Percentiles rank a stretch among this genome's conserved stretches.
These are phyloP conservation scores for Sciaenops ocellatus DNA, from an alignment of 2,797 vertebrate species.

Conservation along the genomic window DNA sequence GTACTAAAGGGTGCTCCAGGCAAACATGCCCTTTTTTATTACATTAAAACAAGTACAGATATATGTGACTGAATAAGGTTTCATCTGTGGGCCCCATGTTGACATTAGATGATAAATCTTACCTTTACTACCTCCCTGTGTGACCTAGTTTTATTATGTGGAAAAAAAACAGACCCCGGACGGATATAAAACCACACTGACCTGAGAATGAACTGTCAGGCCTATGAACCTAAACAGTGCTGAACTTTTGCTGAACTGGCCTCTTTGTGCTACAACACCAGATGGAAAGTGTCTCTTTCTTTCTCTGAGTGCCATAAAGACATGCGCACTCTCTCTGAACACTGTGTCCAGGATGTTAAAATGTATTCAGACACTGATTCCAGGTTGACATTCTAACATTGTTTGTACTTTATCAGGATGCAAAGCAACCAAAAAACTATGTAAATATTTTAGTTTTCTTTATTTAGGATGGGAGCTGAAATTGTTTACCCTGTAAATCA, in stretches of 20 bases:
- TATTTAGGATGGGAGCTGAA: not conserved
- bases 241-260: slow-evolving; percentile 92
- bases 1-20: not conserved
- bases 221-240: slow-evolving; percentile 88
- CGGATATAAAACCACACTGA: slow-evolving; percentile 78
- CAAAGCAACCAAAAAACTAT: not conserved
- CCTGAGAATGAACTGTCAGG: slow-evolving; percentile 89
- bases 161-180: slow-evolving; percentile 44
- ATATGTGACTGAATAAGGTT: slow-evolving; percentile 39
- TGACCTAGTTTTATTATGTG: slow-evolving; percentile 75
- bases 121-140: slow-evolving; percentile 53
- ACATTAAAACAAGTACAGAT: slow-evolving; percentile 53
- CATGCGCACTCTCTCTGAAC: slow-evolving; percentile 10
- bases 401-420: not conserved
- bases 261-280: slow-evolving; percentile 85
- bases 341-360: slow-evolving; percentile 47
- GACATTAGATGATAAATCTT: slow-evolving; percentile 71
- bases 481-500: not conserved
- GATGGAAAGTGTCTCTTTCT: slow-evolving; percentile 86
- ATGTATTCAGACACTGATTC: slow-evolving; percentile 11
- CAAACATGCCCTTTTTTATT: slow-evolving; percentile 57
- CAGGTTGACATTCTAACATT: slow-evolving; percentile 5
- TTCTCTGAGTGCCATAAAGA: slow-evolving; percentile 45
- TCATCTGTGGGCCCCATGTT: slow-evolving; percentile 47
- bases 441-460: not conserved